Conservation (phyloP, 2,113 vertebrate species). For the Cheirogaleus medius region DNA sequence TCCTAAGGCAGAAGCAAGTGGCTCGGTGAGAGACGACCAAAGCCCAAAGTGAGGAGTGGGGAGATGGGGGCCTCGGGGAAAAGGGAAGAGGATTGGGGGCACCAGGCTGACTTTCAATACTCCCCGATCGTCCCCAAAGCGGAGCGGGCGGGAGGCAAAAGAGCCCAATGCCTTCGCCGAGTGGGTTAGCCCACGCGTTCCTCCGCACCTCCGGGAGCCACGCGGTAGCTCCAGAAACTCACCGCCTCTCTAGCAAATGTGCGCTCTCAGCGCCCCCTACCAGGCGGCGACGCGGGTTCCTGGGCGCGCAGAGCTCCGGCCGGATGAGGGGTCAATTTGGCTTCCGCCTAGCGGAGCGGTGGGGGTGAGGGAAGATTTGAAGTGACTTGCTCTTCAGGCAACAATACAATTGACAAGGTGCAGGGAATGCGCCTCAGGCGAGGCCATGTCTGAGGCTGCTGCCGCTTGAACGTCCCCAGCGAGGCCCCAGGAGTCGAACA, state of each 20-base stretch:
- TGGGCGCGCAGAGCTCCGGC: rapidly evolving
- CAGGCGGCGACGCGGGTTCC: background rate
- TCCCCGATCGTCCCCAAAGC: background rate
- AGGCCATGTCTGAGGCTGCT: background rate
- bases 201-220: background rate
- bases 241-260: background rate
- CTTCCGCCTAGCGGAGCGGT: background rate
- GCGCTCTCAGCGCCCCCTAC: background rate
- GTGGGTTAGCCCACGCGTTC: background rate
- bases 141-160: background rate
- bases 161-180: background rate
- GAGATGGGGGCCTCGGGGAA: background rate
- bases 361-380: background rate
- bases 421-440: slow-evolving; percentile 21
- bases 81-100: background rate
- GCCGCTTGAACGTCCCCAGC: background rate
- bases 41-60: background rate
- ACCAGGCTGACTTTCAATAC: background rate
- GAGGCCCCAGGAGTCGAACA: background rate
- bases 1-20: slow-evolving; percentile 82
- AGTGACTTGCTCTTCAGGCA: slow-evolving; percentile 50
- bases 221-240: background rate
- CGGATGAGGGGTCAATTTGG: background rate
- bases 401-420: slow-evolving; percentile 57
- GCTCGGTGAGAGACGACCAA: background rate